Percentiles rank a stretch among this genome's conserved stretches.
These are phyloP conservation scores for Octodon degus DNA, from an alignment of 2,113 vertebrate species.

Conservation along the genomic window DNA sequence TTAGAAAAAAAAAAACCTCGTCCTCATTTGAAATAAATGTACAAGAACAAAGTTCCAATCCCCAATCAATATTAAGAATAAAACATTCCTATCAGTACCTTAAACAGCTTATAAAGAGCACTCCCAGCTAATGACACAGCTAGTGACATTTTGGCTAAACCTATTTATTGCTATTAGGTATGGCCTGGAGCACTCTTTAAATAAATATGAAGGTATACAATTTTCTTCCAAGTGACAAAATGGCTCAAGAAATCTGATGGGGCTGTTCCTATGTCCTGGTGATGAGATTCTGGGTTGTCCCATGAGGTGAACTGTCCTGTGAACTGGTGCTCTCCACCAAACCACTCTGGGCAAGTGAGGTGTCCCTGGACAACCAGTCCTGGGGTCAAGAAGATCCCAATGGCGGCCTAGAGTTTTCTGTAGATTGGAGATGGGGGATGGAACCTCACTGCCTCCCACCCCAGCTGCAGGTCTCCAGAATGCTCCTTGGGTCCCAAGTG, in stretches of 20 bases:
- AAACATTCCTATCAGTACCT: conserved; percentile 90
- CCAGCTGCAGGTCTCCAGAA: conserved; percentile 8
- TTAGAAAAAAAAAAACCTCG: conserved; percentile 78
- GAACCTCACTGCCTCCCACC: background rate
- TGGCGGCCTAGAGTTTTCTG: background rate
- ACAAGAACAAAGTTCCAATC: conserved; percentile 85
- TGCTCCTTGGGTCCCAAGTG: background rate
- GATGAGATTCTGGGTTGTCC: conserved; percentile 79
- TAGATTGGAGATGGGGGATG: background rate
- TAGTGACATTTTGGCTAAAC: conserved; percentile 83
- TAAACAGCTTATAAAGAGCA: conserved; percentile 91
- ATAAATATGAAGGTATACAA: conserved; percentile 88
- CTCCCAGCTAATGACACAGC: conserved; percentile 88
- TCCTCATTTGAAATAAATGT: conserved; percentile 84
- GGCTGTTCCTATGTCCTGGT: conserved; percentile 80
- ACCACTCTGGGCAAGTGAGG: background rate
- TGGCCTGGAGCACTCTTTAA: conserved; percentile 85
- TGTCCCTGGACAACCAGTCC: background rate
- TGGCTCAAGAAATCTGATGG: conserved; percentile 87
- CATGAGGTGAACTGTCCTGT: conserved; percentile 77
- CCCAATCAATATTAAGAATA: conserved; percentile 86
- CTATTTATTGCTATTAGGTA: conserved; percentile 86
- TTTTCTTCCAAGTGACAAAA: conserved; percentile 86
- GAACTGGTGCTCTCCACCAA: conserved; percentile 40
- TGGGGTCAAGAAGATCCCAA: conserved; percentile 42